Evolutionary conservation across 2,113 vertebrate genomes (phyloP).

Genomic region (Sclerurus mexicanus): DNA sequence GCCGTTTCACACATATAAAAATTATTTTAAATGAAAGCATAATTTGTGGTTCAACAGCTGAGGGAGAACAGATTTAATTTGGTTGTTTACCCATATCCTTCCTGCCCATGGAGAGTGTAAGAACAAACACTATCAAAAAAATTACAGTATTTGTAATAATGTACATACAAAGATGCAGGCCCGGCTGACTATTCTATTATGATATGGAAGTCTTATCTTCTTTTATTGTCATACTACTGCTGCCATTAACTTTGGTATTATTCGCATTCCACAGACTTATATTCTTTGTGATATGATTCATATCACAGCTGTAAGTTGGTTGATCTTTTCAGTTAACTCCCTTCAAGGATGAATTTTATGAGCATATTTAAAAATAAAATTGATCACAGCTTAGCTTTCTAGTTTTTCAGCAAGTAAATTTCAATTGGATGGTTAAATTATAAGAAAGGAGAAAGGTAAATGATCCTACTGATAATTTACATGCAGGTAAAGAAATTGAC

Average conservation of each 20-base stretch:
- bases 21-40: neutral
- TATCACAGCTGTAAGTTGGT: neutral
- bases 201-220: neutral
- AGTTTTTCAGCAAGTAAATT: neutral
- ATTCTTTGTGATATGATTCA: neutral
- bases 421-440: neutral
- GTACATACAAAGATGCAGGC: neutral
- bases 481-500: neutral
- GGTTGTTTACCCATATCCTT: neutral
- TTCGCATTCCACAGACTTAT: neutral
- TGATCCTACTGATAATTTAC: neutral
- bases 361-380: neutral
- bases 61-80: neutral
- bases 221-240: neutral
- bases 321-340: neutral
- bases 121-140: neutral
- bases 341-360: neutral
- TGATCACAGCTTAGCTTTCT: neutral
- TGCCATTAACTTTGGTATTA: neutral
- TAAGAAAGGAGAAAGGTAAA: neutral
- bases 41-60: neutral
- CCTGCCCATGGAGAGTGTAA: neutral
- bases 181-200: neutral
- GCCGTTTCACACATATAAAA: neutral
- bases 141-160: neutral